Percentiles rank a stretch among this genome's conserved stretches.
Evolutionary conservation across 2,113 vertebrate genomes (phyloP).

Genomic region (Oryzias celebensis): DNA sequence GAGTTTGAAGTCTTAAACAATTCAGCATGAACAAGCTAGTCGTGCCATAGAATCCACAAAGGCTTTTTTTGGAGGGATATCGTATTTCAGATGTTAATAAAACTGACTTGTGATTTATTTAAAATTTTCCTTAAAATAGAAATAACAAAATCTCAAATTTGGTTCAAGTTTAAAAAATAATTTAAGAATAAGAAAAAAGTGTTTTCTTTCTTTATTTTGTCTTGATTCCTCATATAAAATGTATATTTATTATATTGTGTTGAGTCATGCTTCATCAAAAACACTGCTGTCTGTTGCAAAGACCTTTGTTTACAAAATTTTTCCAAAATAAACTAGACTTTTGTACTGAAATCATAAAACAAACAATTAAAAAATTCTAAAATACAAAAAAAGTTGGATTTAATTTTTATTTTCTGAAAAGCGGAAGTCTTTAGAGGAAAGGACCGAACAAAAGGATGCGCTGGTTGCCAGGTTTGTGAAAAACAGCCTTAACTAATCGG

Average conservation of each 20-base stretch:
- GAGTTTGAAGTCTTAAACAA: constrained; percentile 54
- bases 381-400: not conserved
- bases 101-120: too few species aligned
- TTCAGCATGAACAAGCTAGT: not conserved
- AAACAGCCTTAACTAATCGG: not conserved
- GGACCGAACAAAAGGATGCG: constrained; percentile 48
- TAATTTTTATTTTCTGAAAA: constrained; percentile 15
- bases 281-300: not conserved
- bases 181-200: too few species aligned
- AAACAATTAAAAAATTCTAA: not conserved
- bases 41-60: too few species aligned
- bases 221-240: not conserved
- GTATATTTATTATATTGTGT: constrained; percentile 6
- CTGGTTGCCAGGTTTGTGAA: constrained; percentile 72
- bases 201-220: too few species aligned
- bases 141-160: too few species aligned
- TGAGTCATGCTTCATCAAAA: not conserved
- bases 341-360: not conserved
- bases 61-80: too few species aligned
- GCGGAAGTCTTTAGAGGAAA: constrained; percentile 57
- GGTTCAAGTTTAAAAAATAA: too few species aligned
- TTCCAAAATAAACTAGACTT: not conserved
- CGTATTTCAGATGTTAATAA: too few species aligned
- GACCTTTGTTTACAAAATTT: not conserved
- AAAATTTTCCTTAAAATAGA: too few species aligned